These are phyloP conservation scores for Galeopsomyia nigrocyanea DNA, from an alignment of 2,888 invertebrate species.

Conservation along the genomic window DNA sequence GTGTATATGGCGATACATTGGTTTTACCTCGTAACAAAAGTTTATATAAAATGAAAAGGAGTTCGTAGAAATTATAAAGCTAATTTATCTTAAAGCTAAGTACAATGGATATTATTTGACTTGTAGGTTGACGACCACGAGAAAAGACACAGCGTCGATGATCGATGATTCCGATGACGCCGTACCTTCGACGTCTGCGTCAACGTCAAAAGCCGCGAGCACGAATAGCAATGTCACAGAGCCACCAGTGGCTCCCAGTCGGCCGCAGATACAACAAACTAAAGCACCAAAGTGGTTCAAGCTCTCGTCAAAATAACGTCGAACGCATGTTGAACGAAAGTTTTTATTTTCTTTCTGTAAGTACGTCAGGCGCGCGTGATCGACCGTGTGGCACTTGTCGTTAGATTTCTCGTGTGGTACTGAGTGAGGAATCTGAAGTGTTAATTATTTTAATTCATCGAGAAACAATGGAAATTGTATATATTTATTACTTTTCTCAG, in stretches of 20 bases:
- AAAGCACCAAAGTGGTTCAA: constrained; percentile 58
- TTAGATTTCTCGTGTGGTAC: neutral
- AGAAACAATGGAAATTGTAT: constrained; percentile 16
- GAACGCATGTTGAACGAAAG: neutral
- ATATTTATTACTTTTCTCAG: constrained; percentile 31
- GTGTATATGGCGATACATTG: constrained; percentile 8
- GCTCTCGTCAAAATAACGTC: constrained; percentile 49
- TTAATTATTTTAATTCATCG: constrained; percentile 3
- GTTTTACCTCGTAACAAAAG: constrained; percentile 9
- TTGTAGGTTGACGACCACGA: constrained; percentile 29
- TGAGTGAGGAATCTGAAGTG: constrained; percentile 13
- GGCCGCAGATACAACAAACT: neutral
- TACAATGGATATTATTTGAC: constrained; percentile 1
- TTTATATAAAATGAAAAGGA: constrained; percentile 11
- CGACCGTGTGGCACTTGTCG: constrained; percentile 1
- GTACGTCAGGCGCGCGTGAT: neutral
- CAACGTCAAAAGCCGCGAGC: neutral
- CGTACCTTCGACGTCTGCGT: neutral
- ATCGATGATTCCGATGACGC: neutral
- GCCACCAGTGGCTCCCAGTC: neutral
- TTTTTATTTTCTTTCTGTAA: neutral
- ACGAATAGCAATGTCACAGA: neutral
- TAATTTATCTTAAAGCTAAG: constrained; percentile 17
- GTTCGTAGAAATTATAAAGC: constrained; percentile 18
- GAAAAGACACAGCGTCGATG: constrained; percentile 11